Percentiles rank a stretch among this genome's conserved stretches.
Evolutionary conservation across 2,797 vertebrate genomes (phyloP).

Genomic region (Typhlichthys subterraneus): DNA sequence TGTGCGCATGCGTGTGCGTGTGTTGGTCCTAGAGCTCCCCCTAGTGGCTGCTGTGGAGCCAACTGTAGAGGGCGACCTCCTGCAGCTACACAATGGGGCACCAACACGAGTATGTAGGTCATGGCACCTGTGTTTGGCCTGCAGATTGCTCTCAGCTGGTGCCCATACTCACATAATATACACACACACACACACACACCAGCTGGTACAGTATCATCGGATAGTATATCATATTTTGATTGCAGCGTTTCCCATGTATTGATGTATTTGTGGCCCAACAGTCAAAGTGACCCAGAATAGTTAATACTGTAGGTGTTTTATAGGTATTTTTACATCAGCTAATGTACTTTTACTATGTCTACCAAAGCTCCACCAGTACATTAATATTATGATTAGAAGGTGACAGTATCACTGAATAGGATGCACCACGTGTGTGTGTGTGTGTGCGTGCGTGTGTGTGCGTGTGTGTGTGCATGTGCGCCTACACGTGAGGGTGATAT

Average conservation of each 20-base stretch:
- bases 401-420: conserved; percentile 32
- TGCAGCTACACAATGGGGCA: conserved; percentile 62
- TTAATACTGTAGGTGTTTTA: too few relatives aligned
- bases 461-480: conserved; percentile 10
- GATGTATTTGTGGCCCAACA: too few relatives aligned
- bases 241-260: too few relatives aligned
- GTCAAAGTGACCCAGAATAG: too few relatives aligned
- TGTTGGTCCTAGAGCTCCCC: conserved; percentile 95
- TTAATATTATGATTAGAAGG: too few relatives aligned
- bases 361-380: too few relatives aligned
- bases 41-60: conserved; percentile 85
- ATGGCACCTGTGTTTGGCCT: conserved; percentile 62
- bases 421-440: conserved; percentile 19
- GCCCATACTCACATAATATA: conserved; percentile 17
- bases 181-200: conserved; percentile 6
- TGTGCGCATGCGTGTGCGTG: conserved; percentile 27
- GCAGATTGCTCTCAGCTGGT: conserved; percentile 47
- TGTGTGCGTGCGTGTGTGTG: background rate
- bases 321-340: too few relatives aligned
- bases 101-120: conserved; percentile 66
- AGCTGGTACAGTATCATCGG: conserved; percentile 19
- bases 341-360: too few relatives aligned
- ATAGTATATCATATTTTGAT: too few relatives aligned
- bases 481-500: conserved; percentile 18
- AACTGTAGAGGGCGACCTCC: conserved; percentile 43